Percentiles rank a stretch among this genome's conserved stretches.
Evolutionary conservation across 2,797 vertebrate species (phyloP).

Genomic region (Coranthus polyacanthus): DNA sequence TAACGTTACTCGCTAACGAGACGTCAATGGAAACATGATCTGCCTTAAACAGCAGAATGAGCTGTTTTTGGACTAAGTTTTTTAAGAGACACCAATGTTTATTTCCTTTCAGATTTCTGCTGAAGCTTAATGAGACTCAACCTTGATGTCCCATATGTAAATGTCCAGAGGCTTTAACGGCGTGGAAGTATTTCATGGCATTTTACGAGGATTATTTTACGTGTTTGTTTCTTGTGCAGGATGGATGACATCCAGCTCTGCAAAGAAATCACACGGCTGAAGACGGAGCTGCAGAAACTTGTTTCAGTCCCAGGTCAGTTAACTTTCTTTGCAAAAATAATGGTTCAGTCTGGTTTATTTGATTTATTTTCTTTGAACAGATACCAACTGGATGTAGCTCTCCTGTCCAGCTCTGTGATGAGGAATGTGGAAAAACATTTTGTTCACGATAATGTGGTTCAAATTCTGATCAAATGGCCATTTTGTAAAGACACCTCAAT

Average conservation of each 20-base stretch:
- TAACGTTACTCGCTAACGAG: too few relatives aligned
- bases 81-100: too few relatives aligned
- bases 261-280: slow-evolving; percentile 90
- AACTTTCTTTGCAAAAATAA: not conserved
- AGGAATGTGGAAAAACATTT: too few relatives aligned
- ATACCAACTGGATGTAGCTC: not conserved
- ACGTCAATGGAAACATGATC: too few relatives aligned
- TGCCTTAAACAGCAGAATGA: too few relatives aligned
- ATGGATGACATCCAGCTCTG: slow-evolving; percentile 95
- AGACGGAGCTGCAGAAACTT: slow-evolving; percentile 89
- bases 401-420: not conserved
- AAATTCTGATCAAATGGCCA: too few relatives aligned
- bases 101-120: too few relatives aligned
- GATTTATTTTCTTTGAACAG: not conserved
- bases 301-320: slow-evolving; percentile 85
- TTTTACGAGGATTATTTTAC: not conserved
- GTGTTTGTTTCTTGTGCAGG: slow-evolving; percentile 74
- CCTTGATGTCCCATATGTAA: too few relatives aligned
- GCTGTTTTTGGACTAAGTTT: too few relatives aligned
- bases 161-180: too few relatives aligned
- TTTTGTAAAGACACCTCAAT: not conserved
- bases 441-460: too few relatives aligned
- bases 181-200: not conserved
- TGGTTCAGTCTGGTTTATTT: slow-evolving; percentile 6
- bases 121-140: too few relatives aligned